A percentile compares a stretch with the other conserved stretches of the same genome.
phyloP scores from a whole-genome alignment of 2,113 vertebrate species.

The Rhinoderma darwinii region DNA sequence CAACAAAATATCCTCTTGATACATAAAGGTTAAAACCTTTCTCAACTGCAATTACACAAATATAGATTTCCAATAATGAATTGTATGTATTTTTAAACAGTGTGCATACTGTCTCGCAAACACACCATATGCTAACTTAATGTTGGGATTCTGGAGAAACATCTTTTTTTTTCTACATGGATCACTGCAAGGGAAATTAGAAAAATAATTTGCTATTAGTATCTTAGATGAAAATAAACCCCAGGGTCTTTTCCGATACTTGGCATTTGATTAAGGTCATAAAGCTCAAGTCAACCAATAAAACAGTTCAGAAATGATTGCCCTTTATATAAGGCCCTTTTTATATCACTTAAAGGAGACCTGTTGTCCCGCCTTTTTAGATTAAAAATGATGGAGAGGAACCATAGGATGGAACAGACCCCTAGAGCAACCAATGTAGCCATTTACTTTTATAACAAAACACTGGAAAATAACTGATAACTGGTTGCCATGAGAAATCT shows the following conservation, averaged over 20 bases:
- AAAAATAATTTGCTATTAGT: constrained; percentile 19
- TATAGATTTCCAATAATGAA: constrained; percentile 50
- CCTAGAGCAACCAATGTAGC: no score
- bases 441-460: no score
- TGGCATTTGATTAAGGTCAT: neutral
- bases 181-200: neutral
- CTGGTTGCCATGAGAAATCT: no score
- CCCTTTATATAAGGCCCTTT: neutral
- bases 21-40: constrained; percentile 30
- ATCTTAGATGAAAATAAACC: neutral
- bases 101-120: neutral
- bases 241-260: neutral
- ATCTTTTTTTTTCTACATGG: neutral
- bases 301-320: neutral
- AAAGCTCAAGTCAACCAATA: neutral
- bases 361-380: neutral
- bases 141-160: neutral
- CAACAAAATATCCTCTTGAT: constrained; percentile 4
- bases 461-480: no score
- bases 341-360: neutral
- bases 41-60: constrained; percentile 18
- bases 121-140: neutral
- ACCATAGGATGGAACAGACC: no score
- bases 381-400: no score
- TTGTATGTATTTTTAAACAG: constrained; percentile 28